phyloP scores from a whole-genome alignment of 2,797 vertebrate genomes.

The Gallinago solitaria region DNA sequence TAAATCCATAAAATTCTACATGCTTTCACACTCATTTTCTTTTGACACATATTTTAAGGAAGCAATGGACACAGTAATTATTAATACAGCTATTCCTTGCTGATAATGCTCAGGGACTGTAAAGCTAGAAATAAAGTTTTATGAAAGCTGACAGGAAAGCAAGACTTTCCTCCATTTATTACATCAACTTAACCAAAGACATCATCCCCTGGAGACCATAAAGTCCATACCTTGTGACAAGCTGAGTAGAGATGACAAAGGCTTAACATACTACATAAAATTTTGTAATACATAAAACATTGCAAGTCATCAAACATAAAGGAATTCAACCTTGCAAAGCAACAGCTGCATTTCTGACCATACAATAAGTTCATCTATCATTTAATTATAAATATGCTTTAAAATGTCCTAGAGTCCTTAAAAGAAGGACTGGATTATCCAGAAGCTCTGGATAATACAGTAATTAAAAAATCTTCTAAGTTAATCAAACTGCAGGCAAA shows the following conservation, averaged over 20 bases:
- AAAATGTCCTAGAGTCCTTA: background rate
- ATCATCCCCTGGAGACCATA: background rate
- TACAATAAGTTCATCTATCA: background rate
- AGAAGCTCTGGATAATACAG: background rate
- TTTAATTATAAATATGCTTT: background rate
- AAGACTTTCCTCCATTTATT: background rate
- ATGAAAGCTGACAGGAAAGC: constrained; percentile 19
- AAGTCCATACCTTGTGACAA: background rate
- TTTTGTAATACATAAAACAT: background rate
- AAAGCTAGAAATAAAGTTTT: constrained; percentile 3
- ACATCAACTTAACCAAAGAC: constrained; percentile 5
- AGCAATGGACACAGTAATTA: background rate
- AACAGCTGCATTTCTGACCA: background rate
- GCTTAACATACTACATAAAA: background rate
- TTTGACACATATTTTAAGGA: background rate
- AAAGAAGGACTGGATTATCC: background rate
- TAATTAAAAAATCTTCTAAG: background rate
- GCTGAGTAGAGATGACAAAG: background rate
- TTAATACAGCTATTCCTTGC: background rate
- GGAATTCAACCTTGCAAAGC: background rate
- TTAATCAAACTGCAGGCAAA: background rate
- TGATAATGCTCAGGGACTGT: background rate
- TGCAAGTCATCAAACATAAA: background rate
- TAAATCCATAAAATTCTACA: background rate
- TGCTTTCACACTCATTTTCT: background rate